phyloP scores from a whole-genome alignment of 2,888 invertebrate genomes.

The Patella ulyssiponensis region DNA sequence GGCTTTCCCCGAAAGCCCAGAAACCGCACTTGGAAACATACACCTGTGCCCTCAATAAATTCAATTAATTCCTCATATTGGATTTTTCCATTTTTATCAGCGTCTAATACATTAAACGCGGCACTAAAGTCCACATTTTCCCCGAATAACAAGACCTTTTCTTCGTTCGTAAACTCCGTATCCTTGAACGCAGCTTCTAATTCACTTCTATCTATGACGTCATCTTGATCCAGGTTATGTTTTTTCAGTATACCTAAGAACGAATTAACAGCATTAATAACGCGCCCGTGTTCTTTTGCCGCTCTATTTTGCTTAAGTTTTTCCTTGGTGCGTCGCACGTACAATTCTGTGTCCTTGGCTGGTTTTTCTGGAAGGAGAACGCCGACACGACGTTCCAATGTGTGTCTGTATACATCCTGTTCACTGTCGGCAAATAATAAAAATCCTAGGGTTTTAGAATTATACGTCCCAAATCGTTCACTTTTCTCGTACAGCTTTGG shows the following conservation, averaged over 20 bases:
- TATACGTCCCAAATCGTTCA: conserved; percentile 47
- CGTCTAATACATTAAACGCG: conserved; percentile 19
- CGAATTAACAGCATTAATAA: conserved; percentile 51
- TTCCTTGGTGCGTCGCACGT: conserved; percentile 37
- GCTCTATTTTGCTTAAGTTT: conserved; percentile 49
- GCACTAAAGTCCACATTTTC: conserved; percentile 20
- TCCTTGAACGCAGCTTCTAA: conserved; percentile 46
- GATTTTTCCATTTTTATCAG: conserved; percentile 42
- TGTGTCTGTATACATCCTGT: conserved; percentile 55
- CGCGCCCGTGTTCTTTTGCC: conserved; percentile 48
- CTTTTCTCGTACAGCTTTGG: conserved; percentile 32
- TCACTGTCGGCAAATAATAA: conserved; percentile 54
- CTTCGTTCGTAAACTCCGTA: conserved; percentile 30
- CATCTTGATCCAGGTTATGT: conserved; percentile 48
- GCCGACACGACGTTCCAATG: conserved; percentile 56
- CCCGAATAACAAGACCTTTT: conserved; percentile 12
- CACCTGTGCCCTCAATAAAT: conserved; percentile 58
- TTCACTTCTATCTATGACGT: conserved; percentile 45
- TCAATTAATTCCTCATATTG: conserved; percentile 54
- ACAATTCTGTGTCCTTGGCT: conserved; percentile 34
- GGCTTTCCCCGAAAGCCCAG: conserved; percentile 61
- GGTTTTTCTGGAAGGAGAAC: conserved; percentile 40
- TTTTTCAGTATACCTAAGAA: conserved; percentile 56
- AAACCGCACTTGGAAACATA: conserved; percentile 60
- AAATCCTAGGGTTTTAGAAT: conserved; percentile 52